A percentile compares a stretch with the other conserved stretches of the same genome.
phyloP scores from a whole-genome alignment of 2,888 invertebrate species.

The Andrena hattorfiana region DNA sequence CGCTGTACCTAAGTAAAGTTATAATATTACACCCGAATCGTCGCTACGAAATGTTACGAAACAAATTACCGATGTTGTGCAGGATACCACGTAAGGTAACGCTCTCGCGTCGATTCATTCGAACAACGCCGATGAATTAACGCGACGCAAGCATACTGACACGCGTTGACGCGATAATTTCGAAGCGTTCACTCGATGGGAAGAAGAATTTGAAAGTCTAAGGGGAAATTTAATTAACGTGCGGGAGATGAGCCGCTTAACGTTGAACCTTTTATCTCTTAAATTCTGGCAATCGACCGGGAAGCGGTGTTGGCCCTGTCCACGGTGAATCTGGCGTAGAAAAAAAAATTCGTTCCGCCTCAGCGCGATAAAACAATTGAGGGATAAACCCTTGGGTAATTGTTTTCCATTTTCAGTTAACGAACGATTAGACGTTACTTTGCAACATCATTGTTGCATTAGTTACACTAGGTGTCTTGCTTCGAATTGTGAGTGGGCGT shows the following conservation, averaged over 20 bases:
- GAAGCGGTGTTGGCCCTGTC: conserved; percentile 22
- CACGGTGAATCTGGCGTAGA: conserved; percentile 13
- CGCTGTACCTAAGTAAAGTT: neutral
- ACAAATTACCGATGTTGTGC: conserved; percentile 8
- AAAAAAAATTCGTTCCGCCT: neutral
- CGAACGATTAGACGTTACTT: neutral
- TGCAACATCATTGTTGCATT: neutral
- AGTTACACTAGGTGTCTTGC: no score
- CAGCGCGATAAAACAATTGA: neutral
- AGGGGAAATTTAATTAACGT: conserved; percentile 50
- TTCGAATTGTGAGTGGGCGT: no score
- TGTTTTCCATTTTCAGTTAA: neutral
- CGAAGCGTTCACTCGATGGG: neutral
- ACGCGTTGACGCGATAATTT: neutral
- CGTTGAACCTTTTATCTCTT: conserved; percentile 44
- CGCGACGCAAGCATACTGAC: neutral
- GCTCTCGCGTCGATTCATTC: neutral
- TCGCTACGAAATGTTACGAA: neutral
- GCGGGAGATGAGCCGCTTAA: conserved; percentile 30
- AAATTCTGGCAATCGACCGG: conserved; percentile 42
- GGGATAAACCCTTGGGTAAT: neutral
- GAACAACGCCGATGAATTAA: neutral
- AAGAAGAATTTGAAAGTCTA: conserved; percentile 9
- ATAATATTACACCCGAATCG: neutral
- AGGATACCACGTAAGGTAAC: neutral